Base-by-base conservation (phyloP, 1,140 invertebrate genomes). In the Pollicipes pollicipes region DNA sequence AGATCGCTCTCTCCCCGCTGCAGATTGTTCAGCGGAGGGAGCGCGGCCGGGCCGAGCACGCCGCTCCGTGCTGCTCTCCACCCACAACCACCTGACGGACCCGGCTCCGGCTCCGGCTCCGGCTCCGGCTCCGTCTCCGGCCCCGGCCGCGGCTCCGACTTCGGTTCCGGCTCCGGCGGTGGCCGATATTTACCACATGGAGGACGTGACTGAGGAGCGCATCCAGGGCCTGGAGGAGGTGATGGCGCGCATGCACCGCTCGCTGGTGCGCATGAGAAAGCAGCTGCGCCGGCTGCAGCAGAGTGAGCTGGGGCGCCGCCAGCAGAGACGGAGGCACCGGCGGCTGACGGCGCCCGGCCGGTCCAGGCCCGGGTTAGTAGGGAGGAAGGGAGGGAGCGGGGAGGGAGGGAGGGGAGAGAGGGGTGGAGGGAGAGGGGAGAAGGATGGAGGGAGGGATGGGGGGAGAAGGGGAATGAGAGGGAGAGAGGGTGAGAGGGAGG, bases 201-300 rank as follows among this genome's bases (percentile, higher is more conserved):
- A 72, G 45, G 74, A 75, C 67, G 70, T 72, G 30, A 73, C 72
- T 13, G 74, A 75, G 66, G 71, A 75, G 28, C 69, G 74, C 28
- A 75, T 75, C 70, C 73, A 75, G 68, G 74, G 74, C 30, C 69
- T 75, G 67, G 74, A 75, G 70, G 72, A 67, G 26, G 30, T 75
- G 27, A 73, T 73, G 27, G 74, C 73, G 64, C 73, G 45, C 21
- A 58, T 58, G 45, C 45, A 58, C 45, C 45, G 45, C 45, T 58
- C 45, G 45, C 45, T 58, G 45, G 21, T 10, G 2, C 45, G 45
- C 6, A 21, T 58, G 45, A 58, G 17, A 21, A 10, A 21, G 13
- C 13, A 21, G 45, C 45, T 58, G 45, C 45, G 45, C 45, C 45
- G 45, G 10, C 6, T 58, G 45, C 45, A 21, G 10, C 45, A 58